Evolutionary conservation across 2,888 invertebrate species (phyloP).

Genomic region (Hirtodrosophila duncani): DNA sequence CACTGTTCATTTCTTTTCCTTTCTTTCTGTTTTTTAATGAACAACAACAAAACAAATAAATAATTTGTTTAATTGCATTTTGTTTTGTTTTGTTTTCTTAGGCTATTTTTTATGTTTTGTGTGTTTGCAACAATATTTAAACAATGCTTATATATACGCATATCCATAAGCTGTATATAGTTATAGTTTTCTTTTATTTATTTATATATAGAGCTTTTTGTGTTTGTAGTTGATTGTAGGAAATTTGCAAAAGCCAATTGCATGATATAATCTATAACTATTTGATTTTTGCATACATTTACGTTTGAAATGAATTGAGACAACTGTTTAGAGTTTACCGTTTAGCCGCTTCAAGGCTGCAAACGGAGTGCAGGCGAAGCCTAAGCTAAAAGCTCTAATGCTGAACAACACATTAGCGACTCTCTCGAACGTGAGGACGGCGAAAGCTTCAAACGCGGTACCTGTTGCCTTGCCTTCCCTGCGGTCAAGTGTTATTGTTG

Average conservation of each 20-base stretch:
- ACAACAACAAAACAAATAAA: no score
- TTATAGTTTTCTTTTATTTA: slow-evolving; percentile 9
- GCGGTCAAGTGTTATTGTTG: no score
- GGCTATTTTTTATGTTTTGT: slow-evolving; percentile 33
- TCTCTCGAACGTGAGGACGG: no score
- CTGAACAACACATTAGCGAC: no score
- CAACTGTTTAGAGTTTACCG: no score
- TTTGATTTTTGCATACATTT: slow-evolving; percentile 5
- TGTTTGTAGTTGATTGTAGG: slow-evolving; percentile 55
- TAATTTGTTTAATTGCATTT: slow-evolving; percentile 13
- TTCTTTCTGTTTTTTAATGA: background rate
- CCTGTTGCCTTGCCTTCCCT: no score
- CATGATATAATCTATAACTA: slow-evolving; percentile 24
- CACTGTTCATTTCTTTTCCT: background rate
- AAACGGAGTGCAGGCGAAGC: no score
- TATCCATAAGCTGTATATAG: background rate
- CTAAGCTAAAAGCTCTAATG: no score
- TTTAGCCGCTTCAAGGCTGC: no score
- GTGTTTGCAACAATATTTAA: slow-evolving; percentile 42
- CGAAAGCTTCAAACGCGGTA: no score
- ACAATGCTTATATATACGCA: slow-evolving; percentile 30
- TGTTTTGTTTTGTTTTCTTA: slow-evolving; percentile 10
- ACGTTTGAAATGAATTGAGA: no score
- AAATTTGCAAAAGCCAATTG: slow-evolving; percentile 46
- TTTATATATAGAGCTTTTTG: slow-evolving; percentile 14